Conservation (phyloP, 2,113 vertebrate genomes). For the Muntiacus muntjak region DNA sequence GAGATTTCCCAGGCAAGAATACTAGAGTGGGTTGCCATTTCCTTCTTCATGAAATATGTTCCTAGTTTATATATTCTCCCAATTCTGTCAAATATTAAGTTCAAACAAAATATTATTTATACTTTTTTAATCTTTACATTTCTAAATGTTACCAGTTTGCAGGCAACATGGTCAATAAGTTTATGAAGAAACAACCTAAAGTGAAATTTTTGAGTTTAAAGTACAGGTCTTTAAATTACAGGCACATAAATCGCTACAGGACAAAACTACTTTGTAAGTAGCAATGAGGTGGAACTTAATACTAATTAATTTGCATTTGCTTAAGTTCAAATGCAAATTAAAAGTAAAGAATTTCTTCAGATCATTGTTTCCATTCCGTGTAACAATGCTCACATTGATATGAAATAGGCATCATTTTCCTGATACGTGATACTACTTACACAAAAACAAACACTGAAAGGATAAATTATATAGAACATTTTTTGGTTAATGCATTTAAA, state of each 20-base stretch:
- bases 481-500: conserved; percentile 39
- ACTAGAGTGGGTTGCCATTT: background rate
- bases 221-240: conserved; percentile 27
- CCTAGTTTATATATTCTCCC: background rate
- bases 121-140: background rate
- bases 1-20: background rate
- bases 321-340: conserved; percentile 70
- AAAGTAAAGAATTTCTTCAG: conserved; percentile 64
- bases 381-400: conserved; percentile 55
- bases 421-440: conserved; percentile 47
- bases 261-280: conserved; percentile 54
- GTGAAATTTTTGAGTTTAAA: background rate
- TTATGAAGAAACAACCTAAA: background rate
- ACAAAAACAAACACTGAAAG: conserved; percentile 41
- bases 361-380: conserved; percentile 59
- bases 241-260: conserved; percentile 22
- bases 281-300: conserved; percentile 51
- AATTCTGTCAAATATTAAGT: background rate
- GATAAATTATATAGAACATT: background rate
- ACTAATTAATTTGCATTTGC: conserved; percentile 74
- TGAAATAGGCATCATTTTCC: conserved; percentile 32
- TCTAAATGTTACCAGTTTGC: background rate
- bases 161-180: background rate
- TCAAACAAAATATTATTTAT: conserved; percentile 3
- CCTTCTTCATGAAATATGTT: background rate